Conservation (phyloP, 2,888 invertebrate genomes). For the Macrosoma leucophasiata region DNA sequence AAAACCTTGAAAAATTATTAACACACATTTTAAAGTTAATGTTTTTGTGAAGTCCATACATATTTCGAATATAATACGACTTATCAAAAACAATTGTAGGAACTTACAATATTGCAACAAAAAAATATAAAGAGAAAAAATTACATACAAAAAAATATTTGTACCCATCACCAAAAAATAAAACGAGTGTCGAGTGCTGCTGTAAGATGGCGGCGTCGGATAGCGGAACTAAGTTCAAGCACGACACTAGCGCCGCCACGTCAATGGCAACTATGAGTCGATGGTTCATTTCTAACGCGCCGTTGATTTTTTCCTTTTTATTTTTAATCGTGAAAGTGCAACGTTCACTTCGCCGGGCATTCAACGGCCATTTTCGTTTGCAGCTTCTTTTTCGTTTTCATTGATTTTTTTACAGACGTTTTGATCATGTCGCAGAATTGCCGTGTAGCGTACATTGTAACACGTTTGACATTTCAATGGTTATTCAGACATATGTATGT, state of each 20-base stretch:
- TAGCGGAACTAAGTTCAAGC: constrained; percentile 57
- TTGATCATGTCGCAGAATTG: constrained; percentile 53
- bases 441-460: constrained; percentile 27
- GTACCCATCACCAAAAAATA: too few species aligned
- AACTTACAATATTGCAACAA: neutral
- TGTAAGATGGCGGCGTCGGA: constrained; percentile 45
- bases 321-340: constrained; percentile 71
- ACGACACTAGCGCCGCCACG: constrained; percentile 44
- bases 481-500: constrained; percentile 9
- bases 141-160: neutral
- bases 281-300: constrained; percentile 61
- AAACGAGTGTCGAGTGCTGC: constrained; percentile 42
- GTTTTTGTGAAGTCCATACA: too few species aligned
- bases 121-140: constrained; percentile 4
- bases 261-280: constrained; percentile 48
- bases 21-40: too few species aligned
- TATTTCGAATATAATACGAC: constrained; percentile 5
- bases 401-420: constrained; percentile 63
- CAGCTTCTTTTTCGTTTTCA: constrained; percentile 62
- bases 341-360: constrained; percentile 66
- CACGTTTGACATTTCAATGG: constrained; percentile 21
- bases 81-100: too few species aligned
- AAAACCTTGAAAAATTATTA: too few species aligned
- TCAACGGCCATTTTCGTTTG: constrained; percentile 63
- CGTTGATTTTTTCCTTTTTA: constrained; percentile 57